These are phyloP conservation scores for Prosapia bicincta DNA, from an alignment of 2,888 invertebrate genomes.

Conservation along the genomic window DNA sequence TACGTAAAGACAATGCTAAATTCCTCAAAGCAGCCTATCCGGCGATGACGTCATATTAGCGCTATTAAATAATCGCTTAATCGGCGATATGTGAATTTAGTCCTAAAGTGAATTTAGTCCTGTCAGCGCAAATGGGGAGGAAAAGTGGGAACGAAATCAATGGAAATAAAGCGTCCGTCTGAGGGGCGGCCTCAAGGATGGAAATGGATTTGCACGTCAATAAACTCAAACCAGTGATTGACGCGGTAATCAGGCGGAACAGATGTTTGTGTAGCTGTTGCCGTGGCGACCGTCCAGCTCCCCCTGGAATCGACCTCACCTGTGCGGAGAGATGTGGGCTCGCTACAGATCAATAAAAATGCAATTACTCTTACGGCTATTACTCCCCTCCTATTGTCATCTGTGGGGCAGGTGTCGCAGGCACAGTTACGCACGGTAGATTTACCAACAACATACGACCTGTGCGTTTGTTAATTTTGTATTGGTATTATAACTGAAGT, in stretches of 20 bases:
- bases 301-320: neutral
- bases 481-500: too few species aligned
- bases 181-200: neutral
- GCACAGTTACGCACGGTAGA: too few species aligned
- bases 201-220: neutral
- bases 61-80: too few species aligned
- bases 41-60: too few species aligned
- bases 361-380: neutral
- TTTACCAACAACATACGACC: too few species aligned
- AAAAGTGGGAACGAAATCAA: neutral
- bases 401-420: neutral
- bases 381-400: neutral
- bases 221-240: neutral
- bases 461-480: too few species aligned
- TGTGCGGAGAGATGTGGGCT: neutral
- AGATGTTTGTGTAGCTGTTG: neutral
- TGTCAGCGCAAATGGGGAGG: too few species aligned
- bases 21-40: too few species aligned
- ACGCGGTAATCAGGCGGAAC: neutral
- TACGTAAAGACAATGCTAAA: too few species aligned
- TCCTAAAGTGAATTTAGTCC: too few species aligned
- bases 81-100: too few species aligned
- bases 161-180: neutral
- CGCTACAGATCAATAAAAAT: neutral
- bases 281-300: neutral